Evolutionary conservation across 2,888 invertebrate genomes (phyloP).

Genomic region (Leuctra nigra): DNA sequence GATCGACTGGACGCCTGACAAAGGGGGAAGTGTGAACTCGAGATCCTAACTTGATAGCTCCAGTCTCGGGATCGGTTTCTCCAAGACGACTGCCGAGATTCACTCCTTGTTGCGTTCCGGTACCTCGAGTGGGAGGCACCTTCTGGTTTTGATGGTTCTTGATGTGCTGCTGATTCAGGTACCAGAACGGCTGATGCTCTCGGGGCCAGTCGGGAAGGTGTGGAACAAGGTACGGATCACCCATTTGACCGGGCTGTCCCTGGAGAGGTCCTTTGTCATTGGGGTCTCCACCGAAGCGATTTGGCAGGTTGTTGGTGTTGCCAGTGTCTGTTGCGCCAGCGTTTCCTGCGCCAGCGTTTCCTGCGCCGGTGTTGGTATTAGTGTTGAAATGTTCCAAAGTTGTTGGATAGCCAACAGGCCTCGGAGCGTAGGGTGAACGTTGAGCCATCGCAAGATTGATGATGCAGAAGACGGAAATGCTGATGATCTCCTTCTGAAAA

Average conservation of each 20-base stretch:
- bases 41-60: background rate
- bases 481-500: too few species aligned
- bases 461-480: background rate
- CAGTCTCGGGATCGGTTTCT: background rate
- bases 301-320: conserved; percentile 1
- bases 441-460: background rate
- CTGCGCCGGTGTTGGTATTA: too few species aligned
- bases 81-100: background rate
- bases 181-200: conserved; percentile 25
- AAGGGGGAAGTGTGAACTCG: background rate
- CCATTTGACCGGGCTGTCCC: background rate
- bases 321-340: background rate
- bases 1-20: background rate
- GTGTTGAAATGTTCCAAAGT: conserved; percentile 2
- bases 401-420: background rate
- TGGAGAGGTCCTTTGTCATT: background rate
- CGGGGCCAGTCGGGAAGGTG: conserved; percentile 20
- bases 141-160: conserved; percentile 14
- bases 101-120: background rate
- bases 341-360: background rate
- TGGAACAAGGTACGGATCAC: conserved; percentile 18
- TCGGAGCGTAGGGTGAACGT: conserved; percentile 6
- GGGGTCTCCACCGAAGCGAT: background rate
- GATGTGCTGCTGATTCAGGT: conserved; percentile 22
- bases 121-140: background rate